Conservation (phyloP, 1,140 invertebrate species). For the Mya arenaria region DNA sequence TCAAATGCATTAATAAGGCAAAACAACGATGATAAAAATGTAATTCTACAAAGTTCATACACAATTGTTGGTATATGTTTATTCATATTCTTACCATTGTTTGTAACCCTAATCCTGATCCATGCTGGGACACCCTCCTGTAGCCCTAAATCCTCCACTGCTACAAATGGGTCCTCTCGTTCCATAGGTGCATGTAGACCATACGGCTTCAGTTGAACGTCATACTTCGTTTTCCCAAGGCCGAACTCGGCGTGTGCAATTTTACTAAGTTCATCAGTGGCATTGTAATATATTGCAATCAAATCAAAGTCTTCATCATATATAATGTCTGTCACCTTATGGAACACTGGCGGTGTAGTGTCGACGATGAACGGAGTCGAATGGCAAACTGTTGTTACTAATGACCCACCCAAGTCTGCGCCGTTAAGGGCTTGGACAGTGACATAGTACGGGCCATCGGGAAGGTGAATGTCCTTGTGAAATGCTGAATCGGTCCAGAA, state of each 20-base stretch:
- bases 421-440: conserved; percentile 67
- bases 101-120: conserved; percentile 61
- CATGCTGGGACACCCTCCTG: conserved; percentile 63
- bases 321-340: conserved; percentile 56
- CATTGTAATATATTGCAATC: conserved; percentile 65
- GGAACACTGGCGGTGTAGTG: conserved; percentile 64
- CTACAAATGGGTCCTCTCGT: conserved; percentile 54
- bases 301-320: conserved; percentile 72
- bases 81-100: no score
- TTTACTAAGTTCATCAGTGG: conserved; percentile 55
- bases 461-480: conserved; percentile 59
- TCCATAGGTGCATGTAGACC: conserved; percentile 48
- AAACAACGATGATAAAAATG: no score
- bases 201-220: conserved; percentile 63
- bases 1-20: no score
- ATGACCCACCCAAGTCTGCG: conserved; percentile 65
- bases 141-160: conserved; percentile 60
- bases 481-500: conserved; percentile 68
- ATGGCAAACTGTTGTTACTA: conserved; percentile 73
- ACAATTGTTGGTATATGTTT: no score
- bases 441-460: conserved; percentile 65
- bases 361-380: conserved; percentile 65
- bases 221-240: conserved; percentile 69
- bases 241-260: conserved; percentile 65
- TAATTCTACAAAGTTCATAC: no score